These are phyloP conservation scores for Platichthys flesus DNA, from an alignment of 2,113 vertebrate species.

Conservation along the genomic window DNA sequence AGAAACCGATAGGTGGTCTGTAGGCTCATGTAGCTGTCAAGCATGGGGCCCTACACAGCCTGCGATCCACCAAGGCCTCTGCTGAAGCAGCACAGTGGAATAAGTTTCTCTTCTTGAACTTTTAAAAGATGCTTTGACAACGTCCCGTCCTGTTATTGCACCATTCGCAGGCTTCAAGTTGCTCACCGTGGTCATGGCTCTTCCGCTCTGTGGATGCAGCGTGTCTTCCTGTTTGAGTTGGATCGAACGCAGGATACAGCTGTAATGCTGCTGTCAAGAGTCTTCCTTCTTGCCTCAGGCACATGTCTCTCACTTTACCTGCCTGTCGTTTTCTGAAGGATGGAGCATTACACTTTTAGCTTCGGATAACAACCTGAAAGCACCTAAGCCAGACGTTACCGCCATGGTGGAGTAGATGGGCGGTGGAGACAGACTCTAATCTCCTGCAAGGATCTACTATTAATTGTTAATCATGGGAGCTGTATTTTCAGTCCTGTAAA, in stretches of 20 bases:
- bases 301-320: constrained; percentile 16
- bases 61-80: constrained; percentile 31
- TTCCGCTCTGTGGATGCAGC: constrained; percentile 28
- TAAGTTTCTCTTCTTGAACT: constrained; percentile 21
- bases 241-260: constrained; percentile 35
- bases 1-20: constrained; percentile 52
- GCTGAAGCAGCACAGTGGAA: constrained; percentile 40
- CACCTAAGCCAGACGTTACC: constrained; percentile 10
- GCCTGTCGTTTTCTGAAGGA: constrained; percentile 34
- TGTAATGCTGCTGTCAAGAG: constrained; percentile 25
- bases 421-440: constrained; percentile 22
- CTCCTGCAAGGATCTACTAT: constrained; percentile 28
- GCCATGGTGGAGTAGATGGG: constrained; percentile 48
- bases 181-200: constrained; percentile 23
- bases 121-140: constrained; percentile 24
- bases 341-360: constrained; percentile 64
- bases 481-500: constrained; percentile 32
- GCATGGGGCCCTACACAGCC: constrained; percentile 38
- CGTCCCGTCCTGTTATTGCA: constrained; percentile 27
- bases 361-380: constrained; percentile 46
- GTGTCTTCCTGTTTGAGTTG: constrained; percentile 26
- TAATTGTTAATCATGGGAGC: constrained; percentile 37
- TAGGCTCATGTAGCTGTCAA: constrained; percentile 41
- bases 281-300: constrained; percentile 3
- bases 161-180: not conserved